Percentiles rank a stretch among this genome's conserved stretches.
Evolutionary conservation across 2,888 invertebrate genomes (phyloP).

Genomic region (Hololepta plana): DNA sequence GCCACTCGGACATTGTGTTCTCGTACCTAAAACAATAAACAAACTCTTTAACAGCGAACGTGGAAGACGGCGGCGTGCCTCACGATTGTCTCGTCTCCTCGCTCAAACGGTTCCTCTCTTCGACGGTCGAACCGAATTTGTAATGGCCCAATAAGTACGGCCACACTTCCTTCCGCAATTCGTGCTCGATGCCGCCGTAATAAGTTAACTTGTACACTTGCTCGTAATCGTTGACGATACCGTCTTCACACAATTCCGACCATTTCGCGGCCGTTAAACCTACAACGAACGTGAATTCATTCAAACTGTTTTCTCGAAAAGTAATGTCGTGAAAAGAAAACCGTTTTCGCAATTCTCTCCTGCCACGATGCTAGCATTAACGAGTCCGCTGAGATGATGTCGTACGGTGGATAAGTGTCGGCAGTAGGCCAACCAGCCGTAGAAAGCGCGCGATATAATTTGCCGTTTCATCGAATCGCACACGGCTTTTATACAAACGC

Average conservation of each 20-base stretch:
- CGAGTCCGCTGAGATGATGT: conserved; percentile 79
- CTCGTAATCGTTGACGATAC: conserved; percentile 39
- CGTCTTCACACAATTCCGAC: conserved; percentile 45
- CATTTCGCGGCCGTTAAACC: conserved; percentile 62
- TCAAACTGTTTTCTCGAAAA: too few relatives aligned
- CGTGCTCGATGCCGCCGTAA: conserved; percentile 70
- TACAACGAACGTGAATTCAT: too few relatives aligned
- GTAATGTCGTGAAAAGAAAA: too few relatives aligned
- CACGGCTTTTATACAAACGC: conserved; percentile 36
- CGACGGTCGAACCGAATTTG: conserved; percentile 51
- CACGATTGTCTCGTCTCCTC: conserved; percentile 41
- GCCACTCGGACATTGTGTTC: conserved; percentile 87
- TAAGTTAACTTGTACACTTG: conserved; percentile 74
- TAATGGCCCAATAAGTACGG: conserved; percentile 79
- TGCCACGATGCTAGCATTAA: conserved; percentile 53
- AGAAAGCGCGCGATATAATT: conserved; percentile 88
- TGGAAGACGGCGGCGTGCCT: conserved; percentile 8
- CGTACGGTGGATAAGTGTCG: conserved; percentile 82
- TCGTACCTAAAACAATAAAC: conserved; percentile 41
- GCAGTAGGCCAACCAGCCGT: conserved; percentile 92
- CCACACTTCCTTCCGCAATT: conserved; percentile 65
- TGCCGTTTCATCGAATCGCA: conserved; percentile 91
- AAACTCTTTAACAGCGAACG: neutral
- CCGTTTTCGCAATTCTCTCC: conserved; percentile 43
- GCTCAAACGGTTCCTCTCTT: conserved; percentile 47